A percentile compares a stretch with the other conserved stretches of the same genome.
phyloP scores from a whole-genome alignment of 2,797 vertebrate genomes.

The Salmo trutta region DNA sequence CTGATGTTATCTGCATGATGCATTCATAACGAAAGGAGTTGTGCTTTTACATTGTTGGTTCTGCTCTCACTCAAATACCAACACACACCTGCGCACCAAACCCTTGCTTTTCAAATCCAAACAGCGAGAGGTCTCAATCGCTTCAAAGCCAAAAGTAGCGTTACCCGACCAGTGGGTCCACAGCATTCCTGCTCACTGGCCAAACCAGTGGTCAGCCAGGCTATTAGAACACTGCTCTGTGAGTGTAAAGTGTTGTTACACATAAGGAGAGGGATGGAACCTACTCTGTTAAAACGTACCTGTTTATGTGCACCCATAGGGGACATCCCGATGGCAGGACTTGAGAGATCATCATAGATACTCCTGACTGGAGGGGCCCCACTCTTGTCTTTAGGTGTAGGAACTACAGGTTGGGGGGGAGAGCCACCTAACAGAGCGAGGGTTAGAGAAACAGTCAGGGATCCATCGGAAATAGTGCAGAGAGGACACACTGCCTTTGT shows the following conservation, averaged over 20 bases:
- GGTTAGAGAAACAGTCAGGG: too few species aligned
- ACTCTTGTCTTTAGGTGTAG: conserved; percentile 92
- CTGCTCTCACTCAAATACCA: too few species aligned
- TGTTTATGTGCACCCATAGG: conserved; percentile 76
- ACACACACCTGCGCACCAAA: too few species aligned
- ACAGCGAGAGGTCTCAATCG: too few species aligned
- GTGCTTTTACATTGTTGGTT: too few species aligned
- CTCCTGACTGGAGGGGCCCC: conserved; percentile 94
- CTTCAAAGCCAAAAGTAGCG: background rate
- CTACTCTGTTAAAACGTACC: conserved; percentile 60
- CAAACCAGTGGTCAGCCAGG: too few species aligned
- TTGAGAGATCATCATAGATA: conserved; percentile 89
- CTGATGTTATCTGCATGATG: too few species aligned
- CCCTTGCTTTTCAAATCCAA: too few species aligned
- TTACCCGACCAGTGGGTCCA: background rate
- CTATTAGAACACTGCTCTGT: background rate
- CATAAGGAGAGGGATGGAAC: background rate
- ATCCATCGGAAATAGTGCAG: background rate
- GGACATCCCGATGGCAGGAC: conserved; percentile 74
- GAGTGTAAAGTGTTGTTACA: background rate
- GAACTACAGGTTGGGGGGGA: conserved; percentile 85
- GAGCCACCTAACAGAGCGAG: conserved; percentile 71
- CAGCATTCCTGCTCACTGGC: background rate
- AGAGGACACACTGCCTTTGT: too few species aligned
- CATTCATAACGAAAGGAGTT: too few species aligned